A percentile compares a stretch with the other conserved stretches of the same genome.
These are phyloP conservation scores for Nemotelus nigrinus DNA, from an alignment of 2,888 invertebrate species.

Conservation along the genomic window DNA sequence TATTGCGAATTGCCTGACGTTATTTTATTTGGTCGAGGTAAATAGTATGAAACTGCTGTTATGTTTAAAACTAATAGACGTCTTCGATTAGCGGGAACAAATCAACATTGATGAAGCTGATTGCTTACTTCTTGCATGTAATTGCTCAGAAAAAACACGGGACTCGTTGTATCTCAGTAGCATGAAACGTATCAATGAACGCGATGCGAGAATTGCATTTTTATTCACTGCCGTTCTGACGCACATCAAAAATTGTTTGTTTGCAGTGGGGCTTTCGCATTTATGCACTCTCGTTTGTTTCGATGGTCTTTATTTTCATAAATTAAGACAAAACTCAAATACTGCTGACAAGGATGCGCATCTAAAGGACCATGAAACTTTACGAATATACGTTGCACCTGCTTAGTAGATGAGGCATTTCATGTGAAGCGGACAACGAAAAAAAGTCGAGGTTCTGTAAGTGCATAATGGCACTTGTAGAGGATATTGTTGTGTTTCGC, in stretches of 20 bases:
- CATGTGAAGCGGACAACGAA: too few relatives aligned
- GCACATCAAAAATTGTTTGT: slow-evolving; percentile 13
- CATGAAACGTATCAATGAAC: slow-evolving; percentile 32
- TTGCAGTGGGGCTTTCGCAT: background rate
- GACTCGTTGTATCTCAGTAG: background rate
- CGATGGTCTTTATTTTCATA: slow-evolving; percentile 37
- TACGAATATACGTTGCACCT: slow-evolving; percentile 2
- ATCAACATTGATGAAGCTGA: slow-evolving; percentile 46
- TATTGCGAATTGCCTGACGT: slow-evolving; percentile 4
- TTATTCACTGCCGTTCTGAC: slow-evolving; percentile 18
- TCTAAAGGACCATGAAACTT: background rate
- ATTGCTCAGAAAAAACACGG: background rate
- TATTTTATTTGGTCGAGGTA: slow-evolving; percentile 44
- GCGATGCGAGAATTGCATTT: slow-evolving; percentile 42
- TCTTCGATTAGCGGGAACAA: slow-evolving; percentile 23
- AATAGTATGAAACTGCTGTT: background rate
- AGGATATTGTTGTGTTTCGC: too few relatives aligned
- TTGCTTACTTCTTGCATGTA: slow-evolving; percentile 42
- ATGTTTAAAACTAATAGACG: background rate
- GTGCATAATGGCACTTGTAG: too few relatives aligned
- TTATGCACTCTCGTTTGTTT: background rate
- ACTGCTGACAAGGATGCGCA: background rate
- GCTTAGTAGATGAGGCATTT: background rate
- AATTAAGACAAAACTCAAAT: slow-evolving; percentile 26
- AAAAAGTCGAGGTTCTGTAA: too few relatives aligned